A percentile compares a stretch with the other conserved stretches of the same genome.
phyloP scores from a whole-genome alignment of 2,888 invertebrate genomes.

The Thera britannica region DNA sequence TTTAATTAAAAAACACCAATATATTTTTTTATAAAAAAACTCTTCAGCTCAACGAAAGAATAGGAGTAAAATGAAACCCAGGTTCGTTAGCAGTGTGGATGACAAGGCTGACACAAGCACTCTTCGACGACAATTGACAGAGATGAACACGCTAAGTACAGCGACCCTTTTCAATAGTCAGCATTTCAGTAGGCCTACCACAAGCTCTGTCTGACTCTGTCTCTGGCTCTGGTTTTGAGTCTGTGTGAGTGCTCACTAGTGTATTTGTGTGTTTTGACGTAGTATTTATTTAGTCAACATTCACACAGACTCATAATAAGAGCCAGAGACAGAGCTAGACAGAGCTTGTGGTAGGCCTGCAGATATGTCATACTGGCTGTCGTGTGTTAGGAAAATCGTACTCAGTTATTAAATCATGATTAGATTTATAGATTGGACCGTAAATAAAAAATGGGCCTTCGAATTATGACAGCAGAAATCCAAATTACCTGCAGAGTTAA shows the following conservation, averaged over 20 bases:
- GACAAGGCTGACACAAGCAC: constrained; percentile 69
- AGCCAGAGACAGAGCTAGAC: too few relatives aligned
- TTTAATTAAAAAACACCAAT: constrained; percentile 6
- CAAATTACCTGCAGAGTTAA: too few relatives aligned
- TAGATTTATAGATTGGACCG: background rate
- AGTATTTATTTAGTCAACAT: too few relatives aligned
- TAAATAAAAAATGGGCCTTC: too few relatives aligned
- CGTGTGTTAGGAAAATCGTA: background rate
- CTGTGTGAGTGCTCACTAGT: too few relatives aligned
- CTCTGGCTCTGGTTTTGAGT: too few relatives aligned
- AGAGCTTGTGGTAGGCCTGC: background rate
- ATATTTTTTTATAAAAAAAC: constrained; percentile 4
- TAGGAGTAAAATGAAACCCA: constrained; percentile 41
- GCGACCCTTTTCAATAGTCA: constrained; percentile 58
- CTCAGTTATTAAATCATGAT: background rate
- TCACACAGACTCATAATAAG: too few relatives aligned
- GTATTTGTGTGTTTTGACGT: too few relatives aligned
- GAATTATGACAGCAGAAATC: too few relatives aligned
- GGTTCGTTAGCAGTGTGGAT: constrained; percentile 62
- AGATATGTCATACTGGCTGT: constrained; percentile 6
- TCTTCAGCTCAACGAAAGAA: constrained; percentile 27
- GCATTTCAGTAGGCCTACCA: constrained; percentile 9
- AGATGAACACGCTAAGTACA: constrained; percentile 10
- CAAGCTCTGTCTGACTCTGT: too few relatives aligned
- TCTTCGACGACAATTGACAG: constrained; percentile 50